Base-by-base conservation (phyloP, 2,113 vertebrate genomes). In the Otus sunia region DNA sequence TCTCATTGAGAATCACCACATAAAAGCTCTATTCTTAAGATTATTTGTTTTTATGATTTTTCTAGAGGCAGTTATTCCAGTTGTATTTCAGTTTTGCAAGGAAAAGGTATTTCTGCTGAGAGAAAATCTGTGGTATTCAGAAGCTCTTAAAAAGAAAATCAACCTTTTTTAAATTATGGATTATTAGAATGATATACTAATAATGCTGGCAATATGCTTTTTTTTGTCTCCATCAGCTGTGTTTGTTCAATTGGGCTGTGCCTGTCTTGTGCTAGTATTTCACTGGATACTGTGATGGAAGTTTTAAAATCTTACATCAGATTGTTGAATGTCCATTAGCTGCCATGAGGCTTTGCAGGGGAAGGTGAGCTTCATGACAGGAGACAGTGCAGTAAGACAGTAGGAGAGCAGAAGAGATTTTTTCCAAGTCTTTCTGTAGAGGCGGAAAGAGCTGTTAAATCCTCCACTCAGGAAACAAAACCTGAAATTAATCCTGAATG, bases 201-300 rank as follows among this genome's bases (percentile, higher is more conserved):
- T 71, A 27, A n/a, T 75, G 16, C 9, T 47, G 5, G 8, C 5
- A 79, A 20, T 22, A 41, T 37, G 9, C 10, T 0, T 25, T 47
- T 56, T 56, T 47, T 79, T 32, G 3, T 64, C 50, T 74, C 16
- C 7, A 2, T 69, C n/a, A 64, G 5, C 29, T 50, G 5, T 45
- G 12, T 50, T 67, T 82, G 18, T 79, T 83, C 55, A 86, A 39
- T 37, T 72, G 20, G 16, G 3, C 11, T 56, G 11, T 82, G 39
- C 53, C 12, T 1, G 1, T 6, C 45, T 88, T 83, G 19, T 50
- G 55, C 11, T 69, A 30, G 17, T n/a, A 23, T 25, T 25, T 74
- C 49, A 26, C 21, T 67, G 25, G 9, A 30, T 62, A 6, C 50
- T 22, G 5, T 0, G 0, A 2, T 53, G n/a, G 23, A 67, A 53